phyloP scores from a whole-genome alignment of 2,797 vertebrate genomes.

The Melanotaenia nigrans region DNA sequence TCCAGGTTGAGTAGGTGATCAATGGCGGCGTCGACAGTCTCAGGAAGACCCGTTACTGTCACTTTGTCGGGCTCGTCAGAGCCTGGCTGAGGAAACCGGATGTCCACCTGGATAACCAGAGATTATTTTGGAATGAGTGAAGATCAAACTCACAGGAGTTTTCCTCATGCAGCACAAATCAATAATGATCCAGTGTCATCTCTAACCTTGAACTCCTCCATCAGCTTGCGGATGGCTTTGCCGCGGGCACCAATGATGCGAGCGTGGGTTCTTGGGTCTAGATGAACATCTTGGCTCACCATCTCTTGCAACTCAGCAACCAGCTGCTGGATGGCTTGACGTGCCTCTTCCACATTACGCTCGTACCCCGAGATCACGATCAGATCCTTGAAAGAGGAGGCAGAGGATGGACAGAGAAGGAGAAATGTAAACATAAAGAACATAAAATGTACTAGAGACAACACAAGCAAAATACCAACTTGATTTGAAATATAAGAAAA shows the following conservation, averaged over 20 bases:
- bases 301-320: slow-evolving; percentile 83
- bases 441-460: not conserved
- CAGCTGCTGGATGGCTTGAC: slow-evolving; percentile 81
- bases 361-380: slow-evolving; percentile 86
- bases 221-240: slow-evolving; percentile 85
- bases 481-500: not conserved
- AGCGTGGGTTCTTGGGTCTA: slow-evolving; percentile 83
- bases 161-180: not conserved
- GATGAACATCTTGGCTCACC: slow-evolving; percentile 82
- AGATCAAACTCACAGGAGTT: not conserved
- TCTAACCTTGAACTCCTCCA: slow-evolving; percentile 86
- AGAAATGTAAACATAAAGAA: not conserved
- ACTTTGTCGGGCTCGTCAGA: slow-evolving; percentile 83
- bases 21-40: slow-evolving; percentile 84
- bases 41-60: slow-evolving; percentile 83
- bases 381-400: slow-evolving; percentile 72
- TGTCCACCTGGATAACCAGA: slow-evolving; percentile 78
- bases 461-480: not conserved
- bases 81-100: slow-evolving; percentile 83
- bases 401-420: too few relatives aligned
- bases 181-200: not conserved
- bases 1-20: slow-evolving; percentile 87
- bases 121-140: not conserved
- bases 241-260: slow-evolving; percentile 85
- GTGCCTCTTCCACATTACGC: slow-evolving; percentile 79